Conservation (phyloP, 2,797 vertebrate species). For the Pseudocheirus occidentalis region DNA sequence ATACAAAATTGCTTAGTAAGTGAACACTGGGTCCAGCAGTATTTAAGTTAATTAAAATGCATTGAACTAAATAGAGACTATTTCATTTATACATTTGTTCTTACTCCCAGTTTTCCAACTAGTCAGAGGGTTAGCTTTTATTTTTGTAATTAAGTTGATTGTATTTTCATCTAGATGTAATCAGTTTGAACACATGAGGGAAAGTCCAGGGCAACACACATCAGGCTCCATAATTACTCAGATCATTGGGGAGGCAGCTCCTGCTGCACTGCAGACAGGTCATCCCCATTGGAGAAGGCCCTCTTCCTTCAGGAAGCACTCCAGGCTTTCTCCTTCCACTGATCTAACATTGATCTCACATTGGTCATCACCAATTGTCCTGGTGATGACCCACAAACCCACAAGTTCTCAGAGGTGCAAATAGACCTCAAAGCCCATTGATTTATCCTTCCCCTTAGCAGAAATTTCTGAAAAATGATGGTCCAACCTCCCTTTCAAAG, state of each 20-base stretch:
- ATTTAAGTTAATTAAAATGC: not conserved
- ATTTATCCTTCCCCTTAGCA: not conserved
- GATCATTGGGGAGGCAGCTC: not conserved
- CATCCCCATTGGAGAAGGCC: not conserved
- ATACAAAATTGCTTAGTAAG: not conserved
- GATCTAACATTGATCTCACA: too few relatives aligned
- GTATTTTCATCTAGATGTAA: not conserved
- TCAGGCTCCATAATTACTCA: not conserved
- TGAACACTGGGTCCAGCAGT: not conserved
- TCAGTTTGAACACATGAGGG: not conserved
- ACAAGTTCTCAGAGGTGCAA: not conserved
- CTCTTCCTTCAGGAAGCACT: not conserved
- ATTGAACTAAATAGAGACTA: not conserved
- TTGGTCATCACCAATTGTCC: not conserved
- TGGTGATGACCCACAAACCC: not conserved
- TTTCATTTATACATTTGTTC: not conserved
- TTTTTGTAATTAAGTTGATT: not conserved
- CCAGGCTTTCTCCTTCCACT: not conserved
- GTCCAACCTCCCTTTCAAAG: not conserved
- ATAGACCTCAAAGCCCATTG: too few relatives aligned
- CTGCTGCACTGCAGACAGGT: not conserved
- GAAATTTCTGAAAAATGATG: not conserved
- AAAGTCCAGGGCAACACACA: not conserved
- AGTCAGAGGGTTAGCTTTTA: not conserved
- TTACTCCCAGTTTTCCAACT: not conserved